Evolutionary conservation across 2,797 vertebrate genomes (phyloP), one percentile per base, ranked within the genome.

Genomic region (Lycodopsis pacificus): DNA sequence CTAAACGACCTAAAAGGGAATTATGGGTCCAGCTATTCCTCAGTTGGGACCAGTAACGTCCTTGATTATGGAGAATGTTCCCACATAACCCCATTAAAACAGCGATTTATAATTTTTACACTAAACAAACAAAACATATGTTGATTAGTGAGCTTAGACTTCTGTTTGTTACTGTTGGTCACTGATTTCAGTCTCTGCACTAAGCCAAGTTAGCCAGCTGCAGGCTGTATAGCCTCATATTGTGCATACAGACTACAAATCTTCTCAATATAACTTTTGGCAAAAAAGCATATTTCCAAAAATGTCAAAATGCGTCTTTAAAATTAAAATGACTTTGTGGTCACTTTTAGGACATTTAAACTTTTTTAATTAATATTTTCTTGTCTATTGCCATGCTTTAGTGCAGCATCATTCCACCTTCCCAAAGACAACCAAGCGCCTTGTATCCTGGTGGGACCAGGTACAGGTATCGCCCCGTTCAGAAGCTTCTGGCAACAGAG

Each of bases 401-500:
- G 98, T 0, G 98, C 98, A 0, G 96, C 96, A 0, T 95, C 96
- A 17, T 99, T 99, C 96, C 97, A 95, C 58, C 96, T 99, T 92
- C 98, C 98, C 79, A 96, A 95, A 91, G 96, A 98, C 64, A 96
- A 95, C 69, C 96, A 96, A 85, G 96, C 96, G 15, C 98, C 98
- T 38, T 99, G 97, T 85, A 97, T 99, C 91, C 96, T 99, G 86
- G 93, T 99, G 3, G 98, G 97, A 17, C 98, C 98, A 0, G 98
- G 98, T 78, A 99, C 98, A 0, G 98, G 98, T 56, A 98, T 99
- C 0, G 98, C 98, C 27, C 98, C 98, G 0, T 99, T 99, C 95
- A 96, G 98, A 79, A 99, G 98, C 91, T 99, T 99, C 94, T 99
- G 98, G 98, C 97, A 99, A 74, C 97, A 99, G 85, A 95, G 97